phyloP scores from a whole-genome alignment of 2,113 vertebrate genomes.

The Anolis carolinensis region DNA sequence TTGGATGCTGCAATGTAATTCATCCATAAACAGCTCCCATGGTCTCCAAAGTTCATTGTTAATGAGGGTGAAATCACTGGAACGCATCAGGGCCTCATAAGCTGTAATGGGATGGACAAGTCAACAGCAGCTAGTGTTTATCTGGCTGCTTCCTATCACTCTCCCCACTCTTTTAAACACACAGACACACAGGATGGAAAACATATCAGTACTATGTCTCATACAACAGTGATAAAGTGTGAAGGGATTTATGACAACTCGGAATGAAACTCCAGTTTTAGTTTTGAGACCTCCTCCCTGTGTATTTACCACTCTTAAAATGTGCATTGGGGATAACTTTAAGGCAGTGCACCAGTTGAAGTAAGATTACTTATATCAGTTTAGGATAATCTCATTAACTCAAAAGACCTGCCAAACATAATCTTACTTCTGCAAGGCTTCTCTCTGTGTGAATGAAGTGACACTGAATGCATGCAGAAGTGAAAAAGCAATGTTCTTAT shows the following conservation, averaged over 20 bases:
- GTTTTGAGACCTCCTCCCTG: constrained; percentile 41
- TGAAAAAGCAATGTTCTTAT: neutral
- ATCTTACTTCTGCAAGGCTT: constrained; percentile 24
- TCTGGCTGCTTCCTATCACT: constrained; percentile 58
- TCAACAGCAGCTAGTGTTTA: constrained; percentile 63
- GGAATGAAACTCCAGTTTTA: constrained; percentile 33
- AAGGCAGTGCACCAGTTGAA: constrained; percentile 27
- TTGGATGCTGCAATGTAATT: constrained; percentile 55
- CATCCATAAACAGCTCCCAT: constrained; percentile 56
- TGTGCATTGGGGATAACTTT: constrained; percentile 23
- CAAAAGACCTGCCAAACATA: constrained; percentile 2
- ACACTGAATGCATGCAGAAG: constrained; percentile 21
- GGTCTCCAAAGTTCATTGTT: constrained; percentile 68
- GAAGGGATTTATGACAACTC: constrained; percentile 54
- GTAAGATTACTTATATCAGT: constrained; percentile 28
- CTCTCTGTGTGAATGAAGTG: constrained; percentile 9
- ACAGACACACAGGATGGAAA: constrained; percentile 58
- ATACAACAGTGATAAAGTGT: constrained; percentile 56
- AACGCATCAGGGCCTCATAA: constrained; percentile 57
- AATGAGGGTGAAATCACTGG: constrained; percentile 72
- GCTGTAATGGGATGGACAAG: constrained; percentile 64
- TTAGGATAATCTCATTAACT: constrained; percentile 41
- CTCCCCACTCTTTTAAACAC: neutral
- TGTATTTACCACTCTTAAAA: neutral
- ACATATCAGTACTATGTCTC: constrained; percentile 60